Evolutionary conservation across 2,888 invertebrate species (phyloP).

Genomic region (Rhopalosiphum nymphaeae): DNA sequence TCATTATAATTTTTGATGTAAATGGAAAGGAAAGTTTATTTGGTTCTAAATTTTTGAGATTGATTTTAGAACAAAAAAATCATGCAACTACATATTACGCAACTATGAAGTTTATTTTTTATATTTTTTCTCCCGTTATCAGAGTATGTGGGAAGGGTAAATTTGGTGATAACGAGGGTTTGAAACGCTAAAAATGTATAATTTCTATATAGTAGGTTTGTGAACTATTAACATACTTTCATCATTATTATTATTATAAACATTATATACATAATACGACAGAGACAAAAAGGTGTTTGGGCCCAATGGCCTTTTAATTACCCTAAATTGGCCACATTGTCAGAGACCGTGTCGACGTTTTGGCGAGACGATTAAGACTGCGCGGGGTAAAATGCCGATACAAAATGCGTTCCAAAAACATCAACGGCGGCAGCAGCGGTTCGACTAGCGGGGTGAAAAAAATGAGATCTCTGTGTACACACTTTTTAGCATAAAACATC

Average conservation of each 20-base stretch:
- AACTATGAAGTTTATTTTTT: not conserved
- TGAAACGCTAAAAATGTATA: not conserved
- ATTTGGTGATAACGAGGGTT: not conserved
- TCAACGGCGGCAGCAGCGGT: not conserved
- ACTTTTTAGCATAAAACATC: constrained; percentile 48
- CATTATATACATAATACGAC: not conserved
- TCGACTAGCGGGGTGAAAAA: not conserved
- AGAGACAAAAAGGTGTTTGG: not conserved
- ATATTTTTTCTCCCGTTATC: not conserved
- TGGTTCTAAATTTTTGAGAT: not conserved
- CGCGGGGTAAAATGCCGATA: not conserved
- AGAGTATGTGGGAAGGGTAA: not conserved
- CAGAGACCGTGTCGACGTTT: not conserved
- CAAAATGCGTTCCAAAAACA: not conserved
- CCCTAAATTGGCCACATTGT: not conserved
- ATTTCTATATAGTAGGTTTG: not conserved
- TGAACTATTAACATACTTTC: not conserved
- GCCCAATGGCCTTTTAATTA: not conserved
- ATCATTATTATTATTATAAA: not conserved
- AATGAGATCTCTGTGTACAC: constrained; percentile 10
- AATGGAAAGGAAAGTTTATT: not conserved
- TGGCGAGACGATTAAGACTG: not conserved
- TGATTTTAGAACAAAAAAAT: not conserved
- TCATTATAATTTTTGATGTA: not conserved
- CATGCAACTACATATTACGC: too few relatives aligned